phyloP scores from a whole-genome alignment of 2,888 invertebrate genomes.

The Amphipoea lucens region DNA sequence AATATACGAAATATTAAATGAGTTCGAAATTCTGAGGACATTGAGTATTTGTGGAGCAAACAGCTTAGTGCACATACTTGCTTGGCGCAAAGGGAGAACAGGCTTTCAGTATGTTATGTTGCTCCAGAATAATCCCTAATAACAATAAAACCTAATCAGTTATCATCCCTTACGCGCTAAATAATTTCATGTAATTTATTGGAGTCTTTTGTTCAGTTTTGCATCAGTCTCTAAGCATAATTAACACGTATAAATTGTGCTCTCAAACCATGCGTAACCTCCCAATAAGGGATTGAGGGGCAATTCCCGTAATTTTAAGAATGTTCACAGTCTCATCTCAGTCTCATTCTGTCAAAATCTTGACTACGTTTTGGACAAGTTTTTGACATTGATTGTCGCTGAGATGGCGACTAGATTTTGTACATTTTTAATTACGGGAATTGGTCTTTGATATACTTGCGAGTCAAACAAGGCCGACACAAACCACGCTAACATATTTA shows the following conservation, averaged over 20 bases:
- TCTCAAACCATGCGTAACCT: too few species aligned
- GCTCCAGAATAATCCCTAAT: too few species aligned
- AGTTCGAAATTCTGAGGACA: conserved; percentile 1
- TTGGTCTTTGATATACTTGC: too few species aligned
- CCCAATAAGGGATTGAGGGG: background rate
- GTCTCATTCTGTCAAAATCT: too few species aligned
- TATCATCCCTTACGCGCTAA: background rate
- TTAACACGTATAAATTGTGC: background rate
- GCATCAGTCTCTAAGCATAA: background rate
- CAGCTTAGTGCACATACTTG: background rate
- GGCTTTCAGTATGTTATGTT: too few species aligned
- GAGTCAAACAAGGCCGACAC: too few species aligned
- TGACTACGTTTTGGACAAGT: background rate
- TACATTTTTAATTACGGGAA: background rate
- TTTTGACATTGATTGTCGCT: background rate
- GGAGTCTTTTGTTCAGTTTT: background rate
- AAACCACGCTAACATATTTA: background rate
- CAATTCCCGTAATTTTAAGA: too few species aligned
- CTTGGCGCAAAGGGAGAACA: background rate
- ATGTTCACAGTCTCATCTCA: background rate
- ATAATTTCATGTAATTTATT: background rate
- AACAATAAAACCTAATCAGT: background rate
- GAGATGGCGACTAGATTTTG: background rate
- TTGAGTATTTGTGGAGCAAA: background rate
- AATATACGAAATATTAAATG: conserved; percentile 23